Percentiles rank a stretch among this genome's conserved stretches.
Conservation (phyloP, 1,140 invertebrate genomes). For the Solenopsis invicta region DNA sequence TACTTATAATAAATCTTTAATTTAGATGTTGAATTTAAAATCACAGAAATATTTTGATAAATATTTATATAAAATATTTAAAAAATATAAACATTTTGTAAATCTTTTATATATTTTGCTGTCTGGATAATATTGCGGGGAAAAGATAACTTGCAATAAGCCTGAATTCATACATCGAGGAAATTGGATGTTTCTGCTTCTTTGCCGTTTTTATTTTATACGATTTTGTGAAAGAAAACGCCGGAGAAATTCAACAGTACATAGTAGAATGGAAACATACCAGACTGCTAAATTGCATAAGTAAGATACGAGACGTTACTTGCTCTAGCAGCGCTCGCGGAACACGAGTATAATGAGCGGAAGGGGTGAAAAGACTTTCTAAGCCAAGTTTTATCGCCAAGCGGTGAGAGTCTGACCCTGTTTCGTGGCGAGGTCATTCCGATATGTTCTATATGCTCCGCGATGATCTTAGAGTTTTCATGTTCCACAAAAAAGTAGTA, state of each 20-base stretch:
- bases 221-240: conserved; percentile 1
- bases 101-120: too few species aligned
- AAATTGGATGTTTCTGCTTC: background rate
- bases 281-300: conserved; percentile 48
- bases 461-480: background rate
- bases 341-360: conserved; percentile 60
- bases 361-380: conserved; percentile 77
- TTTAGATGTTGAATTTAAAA: too few species aligned
- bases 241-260: conserved; percentile 9
- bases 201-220: background rate
- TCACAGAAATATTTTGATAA: too few species aligned
- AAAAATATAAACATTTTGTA: too few species aligned
- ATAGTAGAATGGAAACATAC: background rate
- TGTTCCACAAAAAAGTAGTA: background rate
- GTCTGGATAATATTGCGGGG: background rate
- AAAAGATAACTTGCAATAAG: background rate
- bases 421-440: conserved; percentile 67
- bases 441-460: conserved; percentile 44
- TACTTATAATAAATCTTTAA: too few species aligned
- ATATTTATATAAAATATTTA: too few species aligned
- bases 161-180: background rate
- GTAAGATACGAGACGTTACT: conserved; percentile 56
- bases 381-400: conserved; percentile 73
- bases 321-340: conserved; percentile 22
- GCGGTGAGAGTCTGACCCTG: conserved; percentile 75